A percentile compares a stretch with the other conserved stretches of the same genome.
Evolutionary conservation across 2,797 vertebrate species (phyloP).

Genomic region (Sebastolobus alascanus): DNA sequence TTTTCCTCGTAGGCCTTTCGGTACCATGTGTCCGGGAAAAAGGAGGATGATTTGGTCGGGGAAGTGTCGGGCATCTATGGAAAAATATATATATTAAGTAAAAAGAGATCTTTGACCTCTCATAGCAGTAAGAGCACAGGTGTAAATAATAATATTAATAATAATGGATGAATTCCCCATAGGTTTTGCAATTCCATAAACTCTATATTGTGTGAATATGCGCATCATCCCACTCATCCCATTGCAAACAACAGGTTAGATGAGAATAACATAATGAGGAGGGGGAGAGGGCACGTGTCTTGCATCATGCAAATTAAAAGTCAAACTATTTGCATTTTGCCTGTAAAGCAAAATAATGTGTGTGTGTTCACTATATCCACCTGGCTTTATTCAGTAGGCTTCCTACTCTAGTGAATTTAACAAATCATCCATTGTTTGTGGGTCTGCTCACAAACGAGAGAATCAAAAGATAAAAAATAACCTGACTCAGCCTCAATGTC

Average conservation of each 20-base stretch:
- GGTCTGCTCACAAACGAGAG: neutral
- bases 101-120: neutral
- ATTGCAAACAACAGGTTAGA: constrained; percentile 23
- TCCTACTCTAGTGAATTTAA: neutral
- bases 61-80: constrained; percentile 91
- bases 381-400: neutral
- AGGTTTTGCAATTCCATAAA: neutral
- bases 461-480: neutral
- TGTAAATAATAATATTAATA: neutral
- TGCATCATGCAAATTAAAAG: constrained; percentile 23
- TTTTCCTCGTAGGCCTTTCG: constrained; percentile 94
- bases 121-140: neutral
- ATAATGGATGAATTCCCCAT: neutral
- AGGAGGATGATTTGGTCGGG: constrained; percentile 92
- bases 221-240: neutral
- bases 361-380: constrained; percentile 7
- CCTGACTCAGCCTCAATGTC: neutral
- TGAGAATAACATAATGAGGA: constrained; percentile 9
- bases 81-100: neutral
- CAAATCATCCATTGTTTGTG: neutral
- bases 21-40: constrained; percentile 97
- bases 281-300: neutral
- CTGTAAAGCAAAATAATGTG: constrained; percentile 10
- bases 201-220: neutral
- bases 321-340: constrained; percentile 36